Conservation (phyloP, 1,140 invertebrate genomes). For the Sitophilus oryzae region DNA sequence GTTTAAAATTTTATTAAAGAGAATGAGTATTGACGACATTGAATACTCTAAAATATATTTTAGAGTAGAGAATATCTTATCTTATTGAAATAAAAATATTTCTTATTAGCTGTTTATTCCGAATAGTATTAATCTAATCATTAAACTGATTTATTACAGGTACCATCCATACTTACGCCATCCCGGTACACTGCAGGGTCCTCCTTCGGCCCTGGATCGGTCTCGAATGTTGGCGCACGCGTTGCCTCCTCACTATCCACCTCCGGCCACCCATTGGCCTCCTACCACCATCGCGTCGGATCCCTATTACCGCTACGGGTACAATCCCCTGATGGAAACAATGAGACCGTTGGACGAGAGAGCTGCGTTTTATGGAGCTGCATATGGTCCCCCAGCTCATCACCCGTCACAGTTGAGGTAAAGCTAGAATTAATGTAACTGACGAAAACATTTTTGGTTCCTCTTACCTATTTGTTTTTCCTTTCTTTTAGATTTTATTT, state of each 20-base stretch:
- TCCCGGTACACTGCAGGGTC: conserved; percentile 50
- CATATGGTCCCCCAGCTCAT: conserved; percentile 38
- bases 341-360: conserved; percentile 66
- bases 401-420: conserved; percentile 30
- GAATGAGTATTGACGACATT: neutral
- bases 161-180: conserved; percentile 44
- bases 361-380: conserved; percentile 58
- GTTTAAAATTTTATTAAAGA: too few species aligned
- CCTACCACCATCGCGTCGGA: conserved; percentile 48
- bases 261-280: conserved; percentile 52
- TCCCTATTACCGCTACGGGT: conserved; percentile 59
- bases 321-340: conserved; percentile 67
- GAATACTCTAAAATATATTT: too few species aligned
- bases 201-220: conserved; percentile 43
- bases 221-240: conserved; percentile 49
- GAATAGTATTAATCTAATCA: neutral
- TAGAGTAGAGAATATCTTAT: too few species aligned
- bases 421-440: neutral
- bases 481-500: too few species aligned
- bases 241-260: conserved; percentile 49
- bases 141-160: conserved; percentile 16
- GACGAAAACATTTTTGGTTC: too few species aligned
- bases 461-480: neutral
- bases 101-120: too few species aligned
- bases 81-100: too few species aligned